Base-by-base conservation (phyloP, 2,113 vertebrate genomes). In the Ochotona curzoniae region DNA sequence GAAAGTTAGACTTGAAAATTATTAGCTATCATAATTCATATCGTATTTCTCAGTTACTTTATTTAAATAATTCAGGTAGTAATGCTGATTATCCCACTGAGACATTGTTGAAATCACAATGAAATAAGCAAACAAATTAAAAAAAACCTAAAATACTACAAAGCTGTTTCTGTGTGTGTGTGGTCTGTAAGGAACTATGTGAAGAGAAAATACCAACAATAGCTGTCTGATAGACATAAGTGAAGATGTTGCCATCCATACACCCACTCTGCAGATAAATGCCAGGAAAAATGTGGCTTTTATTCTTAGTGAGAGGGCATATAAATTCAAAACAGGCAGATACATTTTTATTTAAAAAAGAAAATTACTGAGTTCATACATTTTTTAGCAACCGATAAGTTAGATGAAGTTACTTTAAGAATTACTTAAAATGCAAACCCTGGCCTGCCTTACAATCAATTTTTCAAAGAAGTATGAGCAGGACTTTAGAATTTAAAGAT, bases 391-490 rank as follows among this genome's bases (percentile, higher is more conserved):
- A 95, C 32, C 63, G 73, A 83, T 64, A 95, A 97, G 90, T 96
- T 96, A 95, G 85, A 96, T 96, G 87, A 95, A 92, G 83, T 96
- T 96, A 90, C 73, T 96, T 97, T 78, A 93, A 93, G 96, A 97
- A 97, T 96, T 90, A 92, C 92, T 98, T 97, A 97, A 97, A 98
- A 98, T 97, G 96, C 96, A 98, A 97, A 97, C 84, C 74, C n/a
- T 76, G 93, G 35, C 92, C 87, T 95, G 75, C 84, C 80, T 96
- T 93, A 94, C 85, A 97, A 97, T 96, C 92, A 96, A 47, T 93
- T 98, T 98, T 97, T 97, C 91, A 95, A 96, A 96, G 96, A 98
- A 98, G 95, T 94, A 89, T 93, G 90, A 93, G 70, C 47, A 96
- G 93, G 79, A 90, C 63, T 96, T 96, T 76, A 94, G 95, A 97